Evolutionary conservation across 1,140 invertebrate genomes (phyloP).

Genomic region (Brachionus sp.): DNA sequence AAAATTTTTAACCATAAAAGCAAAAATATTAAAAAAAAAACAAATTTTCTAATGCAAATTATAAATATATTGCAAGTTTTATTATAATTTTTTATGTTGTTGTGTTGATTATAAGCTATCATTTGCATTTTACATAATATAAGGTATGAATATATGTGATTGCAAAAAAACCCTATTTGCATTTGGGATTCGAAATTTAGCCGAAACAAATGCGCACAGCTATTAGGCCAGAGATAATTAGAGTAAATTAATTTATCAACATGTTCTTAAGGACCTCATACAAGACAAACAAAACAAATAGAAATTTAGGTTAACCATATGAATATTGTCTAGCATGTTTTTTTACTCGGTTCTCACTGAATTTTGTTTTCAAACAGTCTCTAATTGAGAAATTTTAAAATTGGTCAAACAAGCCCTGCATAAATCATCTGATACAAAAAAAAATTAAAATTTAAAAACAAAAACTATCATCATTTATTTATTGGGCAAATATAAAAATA

Average conservation of each 20-base stretch:
- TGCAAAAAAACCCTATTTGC: neutral
- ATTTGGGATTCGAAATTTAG: neutral
- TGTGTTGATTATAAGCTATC: constrained; percentile 19
- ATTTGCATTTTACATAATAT: constrained; percentile 26
- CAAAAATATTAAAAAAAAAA: neutral
- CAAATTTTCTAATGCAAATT: neutral
- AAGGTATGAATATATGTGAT: neutral
- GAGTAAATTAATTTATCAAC: neutral
- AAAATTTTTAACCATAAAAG: neutral
- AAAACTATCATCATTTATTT: no score
- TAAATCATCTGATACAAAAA: neutral
- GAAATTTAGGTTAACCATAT: neutral
- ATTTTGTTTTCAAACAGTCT: neutral
- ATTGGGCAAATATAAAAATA: no score
- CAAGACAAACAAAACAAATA: neutral
- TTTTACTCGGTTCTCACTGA: neutral
- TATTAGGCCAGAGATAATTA: neutral
- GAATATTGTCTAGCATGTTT: neutral
- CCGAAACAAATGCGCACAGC: neutral
- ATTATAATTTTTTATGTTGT: constrained; percentile 31
- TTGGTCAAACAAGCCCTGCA: neutral
- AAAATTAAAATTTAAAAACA: no score
- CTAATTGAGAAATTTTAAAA: neutral
- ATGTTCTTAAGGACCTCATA: neutral
- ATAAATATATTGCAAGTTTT: constrained; percentile 35